Evolutionary conservation across 2,113 vertebrate genomes (phyloP).

Genomic region (Spea bombifrons): DNA sequence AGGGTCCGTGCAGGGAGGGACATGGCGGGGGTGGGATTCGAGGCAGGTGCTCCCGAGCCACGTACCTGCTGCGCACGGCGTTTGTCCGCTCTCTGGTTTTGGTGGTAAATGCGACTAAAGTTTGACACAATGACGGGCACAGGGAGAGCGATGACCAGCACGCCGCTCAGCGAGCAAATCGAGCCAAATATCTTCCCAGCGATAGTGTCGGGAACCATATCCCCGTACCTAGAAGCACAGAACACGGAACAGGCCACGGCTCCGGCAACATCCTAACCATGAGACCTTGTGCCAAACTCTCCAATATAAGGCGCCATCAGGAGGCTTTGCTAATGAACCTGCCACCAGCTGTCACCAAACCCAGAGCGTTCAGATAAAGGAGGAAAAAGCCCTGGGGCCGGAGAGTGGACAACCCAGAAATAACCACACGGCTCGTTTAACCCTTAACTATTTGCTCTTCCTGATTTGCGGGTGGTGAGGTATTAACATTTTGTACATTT

Average conservation of each 20-base stretch:
- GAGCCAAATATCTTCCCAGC: constrained; percentile 89
- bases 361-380: no score
- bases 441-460: no score
- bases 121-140: constrained; percentile 90
- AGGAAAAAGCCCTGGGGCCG: no score
- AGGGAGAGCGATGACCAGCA: constrained; percentile 86
- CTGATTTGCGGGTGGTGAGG: no score
- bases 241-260: neutral
- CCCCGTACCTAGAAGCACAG: constrained; percentile 57
- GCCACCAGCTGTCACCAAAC: no score
- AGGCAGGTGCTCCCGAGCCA: no score
- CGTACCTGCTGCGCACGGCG: constrained; percentile 64
- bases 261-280: neutral
- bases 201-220: constrained; percentile 68
- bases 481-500: no score
- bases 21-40: neutral
- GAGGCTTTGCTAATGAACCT: no score
- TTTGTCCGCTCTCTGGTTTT: constrained; percentile 85
- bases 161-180: constrained; percentile 87
- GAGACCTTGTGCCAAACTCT: no score
- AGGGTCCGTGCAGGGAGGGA: neutral
- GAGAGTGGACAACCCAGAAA: no score
- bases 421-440: no score
- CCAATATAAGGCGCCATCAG: no score
- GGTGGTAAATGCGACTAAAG: constrained; percentile 92